These are phyloP conservation scores for Eupeodes luniger DNA, from an alignment of 2,888 invertebrate genomes.

Conservation along the genomic window DNA sequence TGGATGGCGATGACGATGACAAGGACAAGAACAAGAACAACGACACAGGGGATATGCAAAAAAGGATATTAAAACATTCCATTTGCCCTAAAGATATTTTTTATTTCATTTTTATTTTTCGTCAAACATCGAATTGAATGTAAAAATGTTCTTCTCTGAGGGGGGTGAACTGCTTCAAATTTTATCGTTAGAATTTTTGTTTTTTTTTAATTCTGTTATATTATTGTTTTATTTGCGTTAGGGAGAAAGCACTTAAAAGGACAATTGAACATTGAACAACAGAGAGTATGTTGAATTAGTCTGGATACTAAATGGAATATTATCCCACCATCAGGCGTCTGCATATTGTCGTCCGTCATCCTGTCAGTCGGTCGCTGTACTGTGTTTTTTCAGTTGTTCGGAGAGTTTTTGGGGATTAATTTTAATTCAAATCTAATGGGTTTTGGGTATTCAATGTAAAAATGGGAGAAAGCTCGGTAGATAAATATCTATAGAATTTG, in stretches of 20 bases:
- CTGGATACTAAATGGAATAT: not conserved
- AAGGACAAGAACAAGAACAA: constrained; percentile 3
- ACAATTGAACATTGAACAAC: constrained; percentile 16
- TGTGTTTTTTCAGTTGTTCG: not conserved
- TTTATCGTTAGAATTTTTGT: constrained; percentile 7
- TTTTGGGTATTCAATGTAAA: not conserved
- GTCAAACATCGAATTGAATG: constrained; percentile 55
- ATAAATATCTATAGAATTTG: too few relatives aligned
- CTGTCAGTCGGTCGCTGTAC: not conserved
- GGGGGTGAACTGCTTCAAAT: constrained; percentile 23
- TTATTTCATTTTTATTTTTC: constrained; percentile 24
- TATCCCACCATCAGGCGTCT: not conserved
- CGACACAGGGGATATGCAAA: constrained; percentile 43
- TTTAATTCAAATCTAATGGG: constrained; percentile 24
- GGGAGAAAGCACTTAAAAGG: constrained; percentile 29
- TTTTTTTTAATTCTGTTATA: constrained; percentile 1
- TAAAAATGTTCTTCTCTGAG: constrained; percentile 31
- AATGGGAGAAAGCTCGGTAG: too few relatives aligned
- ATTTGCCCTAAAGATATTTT: constrained; percentile 38
- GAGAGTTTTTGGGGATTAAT: constrained; percentile 21
- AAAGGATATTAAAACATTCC: constrained; percentile 66
- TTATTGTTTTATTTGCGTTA: constrained; percentile 27
- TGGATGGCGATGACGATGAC: not conserved
- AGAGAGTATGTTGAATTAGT: constrained; percentile 18
- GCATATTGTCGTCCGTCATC: not conserved